A percentile compares a stretch with the other conserved stretches of the same genome.
These are phyloP conservation scores for pig (Sus scrofa) DNA, from an alignment of 2,113 vertebrate species.

Conservation along the genomic window T2T-Sscrofa CM000812.6:257221501-257222000, in stretches of 20 bases:
- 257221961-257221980: not conserved
- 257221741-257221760: not conserved
- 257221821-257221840: not conserved
- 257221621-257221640: not conserved
- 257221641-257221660: not conserved
- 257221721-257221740: not conserved
- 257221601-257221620: not conserved
- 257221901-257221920: not conserved
- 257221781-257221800: not conserved
- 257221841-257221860: not conserved
- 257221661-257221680: not conserved
- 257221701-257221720: not conserved
- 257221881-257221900: not conserved
- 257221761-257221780: not conserved
- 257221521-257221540: not conserved
- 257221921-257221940: not conserved
- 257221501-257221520: not conserved
- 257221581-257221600: not conserved
- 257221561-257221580: not conserved
- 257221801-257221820: not conserved
- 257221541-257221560: not conserved
- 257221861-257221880: not conserved
- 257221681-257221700: not conserved
- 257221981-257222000: not conserved
- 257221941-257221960: not conserved